phyloP scores from a whole-genome alignment of 2,888 invertebrate genomes.

The Hypolimnas misippus region DNA sequence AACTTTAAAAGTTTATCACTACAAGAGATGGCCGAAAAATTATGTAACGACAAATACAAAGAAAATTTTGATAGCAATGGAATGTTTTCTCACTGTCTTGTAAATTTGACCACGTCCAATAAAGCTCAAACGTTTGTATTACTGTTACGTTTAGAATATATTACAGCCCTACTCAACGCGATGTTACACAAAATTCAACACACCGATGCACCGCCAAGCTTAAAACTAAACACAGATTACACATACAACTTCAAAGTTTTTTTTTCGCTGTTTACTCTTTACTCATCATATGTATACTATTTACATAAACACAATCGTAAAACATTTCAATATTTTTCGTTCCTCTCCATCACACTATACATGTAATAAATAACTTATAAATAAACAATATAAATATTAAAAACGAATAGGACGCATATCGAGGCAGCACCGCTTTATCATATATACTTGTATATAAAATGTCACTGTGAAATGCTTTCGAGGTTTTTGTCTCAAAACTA shows the following conservation, averaged over 20 bases:
- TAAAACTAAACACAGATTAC: constrained; percentile 34
- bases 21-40: constrained; percentile 1
- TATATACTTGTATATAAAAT: constrained; percentile 15
- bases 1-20: constrained; percentile 4
- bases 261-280: constrained; percentile 78
- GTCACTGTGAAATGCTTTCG: constrained; percentile 17
- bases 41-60: not conserved
- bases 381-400: constrained; percentile 78
- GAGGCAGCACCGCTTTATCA: constrained; percentile 47
- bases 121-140: not conserved
- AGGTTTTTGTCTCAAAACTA: constrained; percentile 9
- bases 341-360: constrained; percentile 70
- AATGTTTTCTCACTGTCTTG: constrained; percentile 13
- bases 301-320: constrained; percentile 74
- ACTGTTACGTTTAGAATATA: not conserved
- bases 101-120: constrained; percentile 1
- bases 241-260: constrained; percentile 43
- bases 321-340: constrained; percentile 67
- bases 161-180: constrained; percentile 30
- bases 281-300: constrained; percentile 74
- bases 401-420: constrained; percentile 66
- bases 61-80: constrained; percentile 10
- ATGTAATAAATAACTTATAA: constrained; percentile 80
- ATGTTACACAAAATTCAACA: constrained; percentile 16
- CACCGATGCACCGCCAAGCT: constrained; percentile 37